Evolutionary conservation across 2,797 vertebrate genomes (phyloP).

Genomic region (Coranthus polyacanthus): DNA sequence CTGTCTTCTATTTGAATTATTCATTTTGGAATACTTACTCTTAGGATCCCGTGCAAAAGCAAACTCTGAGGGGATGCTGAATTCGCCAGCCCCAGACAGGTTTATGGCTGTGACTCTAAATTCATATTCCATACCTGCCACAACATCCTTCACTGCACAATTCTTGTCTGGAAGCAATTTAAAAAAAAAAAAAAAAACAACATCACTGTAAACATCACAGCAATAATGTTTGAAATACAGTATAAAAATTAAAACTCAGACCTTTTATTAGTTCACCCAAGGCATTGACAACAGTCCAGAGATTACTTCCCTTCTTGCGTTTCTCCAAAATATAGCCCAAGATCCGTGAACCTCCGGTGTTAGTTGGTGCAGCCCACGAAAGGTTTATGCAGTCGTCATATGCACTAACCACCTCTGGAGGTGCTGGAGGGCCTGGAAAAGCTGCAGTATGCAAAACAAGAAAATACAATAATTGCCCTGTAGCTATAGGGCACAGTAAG

Average conservation of each 20-base stretch:
- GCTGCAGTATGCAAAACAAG: slow-evolving; percentile 70
- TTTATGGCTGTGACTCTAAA: slow-evolving; percentile 90
- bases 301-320: slow-evolving; percentile 87
- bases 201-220: neutral
- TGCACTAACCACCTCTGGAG: slow-evolving; percentile 84
- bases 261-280: slow-evolving; percentile 81
- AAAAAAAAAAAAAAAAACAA: slow-evolving; percentile 17
- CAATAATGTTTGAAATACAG: neutral
- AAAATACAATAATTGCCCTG: neutral
- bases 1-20: no score
- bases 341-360: slow-evolving; percentile 82
- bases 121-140: slow-evolving; percentile 88
- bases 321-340: slow-evolving; percentile 89
- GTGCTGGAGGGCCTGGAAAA: slow-evolving; percentile 84
- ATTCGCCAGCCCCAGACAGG: slow-evolving; percentile 85
- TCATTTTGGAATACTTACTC: slow-evolving; percentile 81
- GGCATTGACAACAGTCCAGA: slow-evolving; percentile 85
- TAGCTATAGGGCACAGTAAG: no score
- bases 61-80: slow-evolving; percentile 85
- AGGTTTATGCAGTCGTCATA: slow-evolving; percentile 83
- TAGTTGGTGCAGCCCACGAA: slow-evolving; percentile 84
- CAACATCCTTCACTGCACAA: slow-evolving; percentile 82
- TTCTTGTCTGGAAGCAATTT: slow-evolving; percentile 73
- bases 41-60: slow-evolving; percentile 85
- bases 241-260: slow-evolving; percentile 42